Evolutionary conservation across 1,140 invertebrate genomes (phyloP), one percentile per base, ranked within the genome.

Genomic region (Drosophila murphyi): DNA sequence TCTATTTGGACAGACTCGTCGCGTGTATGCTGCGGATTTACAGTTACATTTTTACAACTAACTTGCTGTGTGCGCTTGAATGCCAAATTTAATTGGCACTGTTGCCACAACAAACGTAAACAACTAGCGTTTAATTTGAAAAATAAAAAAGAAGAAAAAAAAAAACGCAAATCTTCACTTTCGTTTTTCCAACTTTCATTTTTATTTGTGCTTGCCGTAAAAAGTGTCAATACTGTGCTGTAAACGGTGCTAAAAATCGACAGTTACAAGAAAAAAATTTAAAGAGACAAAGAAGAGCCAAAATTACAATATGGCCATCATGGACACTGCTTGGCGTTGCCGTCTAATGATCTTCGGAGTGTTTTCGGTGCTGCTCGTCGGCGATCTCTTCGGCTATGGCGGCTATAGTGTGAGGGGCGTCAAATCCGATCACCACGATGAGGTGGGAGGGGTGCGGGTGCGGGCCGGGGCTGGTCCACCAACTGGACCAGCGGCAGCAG

Each of bases 311-410:
- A 87, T 88, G 80, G 72, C 82, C 7, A 63, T 74, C 31, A 91
- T 92, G 76, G 90, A 92, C 56, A 81, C 81, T 37, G 91, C 91
- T 68, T 92, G 91, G 91, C 88, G 90, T 50, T 91, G 91, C 59
- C 90, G 91, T 52, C 76, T 92, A 37, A 92, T 88, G 82, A 80
- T 92, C 67, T 90, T 92, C 31, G 80, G 68, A 34, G 59, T 90
- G 39, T 57, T 91, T 32, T 82, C 91, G 47, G 76, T 92, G 74
- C 83, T 92, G 48, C 45, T 92, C 20, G 87, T 92, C 43, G 91
- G 91, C 71, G 91, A 92, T 69, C 87, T 91, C 34, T 91, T 87
- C 43, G 90, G 85, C 57, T 92, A 90, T 47, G 85, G 87, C 37
- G 80, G 89, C 55, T 76, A 80, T 5, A 86, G 82, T 43, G 78